phyloP scores from a whole-genome alignment of 2,888 invertebrate species.

The Tinea semifulvella region DNA sequence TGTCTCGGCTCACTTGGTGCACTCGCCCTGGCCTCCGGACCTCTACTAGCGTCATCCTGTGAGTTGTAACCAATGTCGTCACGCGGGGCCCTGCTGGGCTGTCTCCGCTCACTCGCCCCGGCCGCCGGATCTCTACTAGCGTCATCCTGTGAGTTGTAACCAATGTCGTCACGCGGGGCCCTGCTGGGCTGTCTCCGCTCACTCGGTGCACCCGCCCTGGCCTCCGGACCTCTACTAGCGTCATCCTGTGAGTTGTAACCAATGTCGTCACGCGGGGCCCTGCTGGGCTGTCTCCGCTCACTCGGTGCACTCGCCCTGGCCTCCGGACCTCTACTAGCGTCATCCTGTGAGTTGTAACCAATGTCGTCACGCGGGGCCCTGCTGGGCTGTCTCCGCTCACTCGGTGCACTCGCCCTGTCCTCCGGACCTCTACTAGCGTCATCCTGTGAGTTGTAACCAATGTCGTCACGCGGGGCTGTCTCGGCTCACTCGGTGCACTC shows the following conservation, averaged over 20 bases:
- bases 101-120: conserved; percentile 92
- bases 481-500: no score
- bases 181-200: no score
- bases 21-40: conserved; percentile 92
- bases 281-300: conserved; percentile 93
- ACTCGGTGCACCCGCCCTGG: no score
- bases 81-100: conserved; percentile 94
- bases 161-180: no score
- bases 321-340: conserved; percentile 90
- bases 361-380: conserved; percentile 95
- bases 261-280: conserved; percentile 94
- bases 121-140: conserved; percentile 91
- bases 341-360: conserved; percentile 78
- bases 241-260: no score
- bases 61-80: no score
- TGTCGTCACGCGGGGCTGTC: no score
- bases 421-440: conserved; percentile 94
- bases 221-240: no score
- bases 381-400: conserved; percentile 91
- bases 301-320: conserved; percentile 94
- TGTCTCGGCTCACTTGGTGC: no score
- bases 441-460: no score
- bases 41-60: conserved; percentile 88
- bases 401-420: conserved; percentile 93
- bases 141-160: conserved; percentile 80